Base-by-base conservation (phyloP, 2,888 invertebrate species). In the Lissonota sp. region DNA sequence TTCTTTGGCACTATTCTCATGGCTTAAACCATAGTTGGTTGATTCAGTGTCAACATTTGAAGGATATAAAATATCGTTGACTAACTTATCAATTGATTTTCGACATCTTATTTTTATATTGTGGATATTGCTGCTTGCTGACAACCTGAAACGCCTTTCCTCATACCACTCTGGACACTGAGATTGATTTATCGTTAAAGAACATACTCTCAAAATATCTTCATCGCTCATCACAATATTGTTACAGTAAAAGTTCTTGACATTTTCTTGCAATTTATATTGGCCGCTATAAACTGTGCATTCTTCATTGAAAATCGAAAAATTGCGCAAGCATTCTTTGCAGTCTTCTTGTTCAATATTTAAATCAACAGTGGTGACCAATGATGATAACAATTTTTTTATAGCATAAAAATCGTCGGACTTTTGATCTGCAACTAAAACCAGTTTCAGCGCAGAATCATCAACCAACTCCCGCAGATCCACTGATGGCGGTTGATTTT, bases 51-150 rank as follows among this genome's bases (percentile, higher is more conserved):
- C 57, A 46, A 84, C 14, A 53, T 58, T 75, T 51, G 49, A 46
- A 16, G 80, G 80, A 46, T 66, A 44, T 26, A 83, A 46, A 6
- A 84, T 80, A 10, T 82, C 78, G 2, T 14, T 10, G 5, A 82
- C 70, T 44, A 83, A 16, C 10, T 16, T 10, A 1, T 80, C 72
- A 5, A 76, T 46, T 10, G 69, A 10, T 80, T 80, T 84, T 39
- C 7, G 64, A 39, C 0, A 67, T 42, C 64, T 10, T 2, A n/a
- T 53, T 78, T 82, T 84, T 37, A 84, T 81, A 62, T 46, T 73
- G 14, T 79, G 80, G 16, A 66, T 67, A 80, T 81, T 79, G 44
- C 40, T 79, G 60, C 83, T 82, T 44, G 82, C 77, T 40, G 83
- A 80, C 49, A 82, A 12, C 71, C 84, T 79, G 12, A 82, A 70